Evolutionary conservation across 2,113 vertebrate genomes (phyloP).

Genomic region (Pogona vitticeps): DNA sequence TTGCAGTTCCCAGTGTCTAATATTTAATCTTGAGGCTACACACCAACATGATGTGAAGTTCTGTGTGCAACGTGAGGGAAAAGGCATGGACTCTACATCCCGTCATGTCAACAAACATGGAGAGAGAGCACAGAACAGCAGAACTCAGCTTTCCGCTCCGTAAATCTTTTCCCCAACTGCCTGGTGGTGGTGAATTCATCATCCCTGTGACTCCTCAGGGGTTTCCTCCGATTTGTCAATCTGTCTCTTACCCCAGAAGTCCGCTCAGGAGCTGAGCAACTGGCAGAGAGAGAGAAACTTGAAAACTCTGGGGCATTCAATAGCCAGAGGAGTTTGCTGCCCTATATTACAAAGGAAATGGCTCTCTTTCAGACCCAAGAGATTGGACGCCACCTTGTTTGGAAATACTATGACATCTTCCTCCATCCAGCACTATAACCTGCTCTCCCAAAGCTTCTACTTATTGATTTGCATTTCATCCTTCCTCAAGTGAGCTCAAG

Average conservation of each 20-base stretch:
- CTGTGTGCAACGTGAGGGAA: too few species aligned
- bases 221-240: slow-evolving; percentile 17
- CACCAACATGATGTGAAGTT: not conserved
- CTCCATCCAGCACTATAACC: not conserved
- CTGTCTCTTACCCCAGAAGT: slow-evolving; percentile 4
- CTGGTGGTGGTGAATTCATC: slow-evolving; percentile 10
- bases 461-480: too few species aligned
- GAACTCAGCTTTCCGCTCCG: not conserved
- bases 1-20: too few species aligned
- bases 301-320: not conserved
- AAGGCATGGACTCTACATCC: too few species aligned
- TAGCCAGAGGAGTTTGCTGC: too few species aligned
- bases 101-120: too few species aligned
- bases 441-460: too few species aligned
- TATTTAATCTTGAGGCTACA: too few species aligned
- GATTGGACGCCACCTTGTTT: not conserved
- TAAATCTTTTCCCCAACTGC: slow-evolving; percentile 31
- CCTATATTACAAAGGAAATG: not conserved
- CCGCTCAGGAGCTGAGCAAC: not conserved
- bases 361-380: not conserved
- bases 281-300: not conserved
- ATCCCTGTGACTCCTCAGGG: not conserved
- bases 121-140: not conserved
- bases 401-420: not conserved
- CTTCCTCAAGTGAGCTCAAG: too few species aligned